Conservation (phyloP, 2,888 invertebrate genomes). For the Mantis religiosa region DNA sequence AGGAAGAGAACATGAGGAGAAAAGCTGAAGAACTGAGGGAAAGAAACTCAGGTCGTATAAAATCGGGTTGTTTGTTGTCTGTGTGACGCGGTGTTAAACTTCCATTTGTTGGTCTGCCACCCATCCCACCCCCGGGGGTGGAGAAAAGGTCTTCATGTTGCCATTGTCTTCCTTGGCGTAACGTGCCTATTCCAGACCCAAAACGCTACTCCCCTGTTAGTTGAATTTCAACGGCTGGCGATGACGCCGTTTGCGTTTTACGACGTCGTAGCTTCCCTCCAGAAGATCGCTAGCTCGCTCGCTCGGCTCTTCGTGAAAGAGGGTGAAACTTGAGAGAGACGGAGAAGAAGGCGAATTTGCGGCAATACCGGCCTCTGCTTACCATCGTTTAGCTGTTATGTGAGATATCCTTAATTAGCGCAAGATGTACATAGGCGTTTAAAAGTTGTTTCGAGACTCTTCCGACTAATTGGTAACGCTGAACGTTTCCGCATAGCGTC, state of each 20-base stretch:
- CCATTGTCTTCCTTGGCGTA: conserved; percentile 28
- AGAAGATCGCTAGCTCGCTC: too few relatives aligned
- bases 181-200: conserved; percentile 20
- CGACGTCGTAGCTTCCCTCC: conserved; percentile 23
- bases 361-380: not conserved
- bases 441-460: too few relatives aligned
- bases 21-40: not conserved
- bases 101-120: not conserved
- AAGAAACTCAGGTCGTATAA: not conserved
- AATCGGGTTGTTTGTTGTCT: not conserved
- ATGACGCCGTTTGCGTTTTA: conserved; percentile 34
- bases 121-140: not conserved
- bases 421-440: too few relatives aligned
- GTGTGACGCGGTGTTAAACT: not conserved
- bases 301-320: not conserved
- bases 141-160: conserved; percentile 15
- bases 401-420: too few relatives aligned
- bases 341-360: conserved; percentile 1
- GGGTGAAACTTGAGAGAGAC: conserved; percentile 9
- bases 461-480: too few relatives aligned
- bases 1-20: too few relatives aligned
- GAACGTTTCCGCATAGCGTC: too few relatives aligned
- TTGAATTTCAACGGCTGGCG: conserved; percentile 35
- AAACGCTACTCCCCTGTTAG: conserved; percentile 29
- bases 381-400: too few relatives aligned